Evolutionary conservation across 2,888 invertebrate genomes (phyloP), one percentile per base, ranked within the genome.

Genomic region (Linnaemya tessellans): DNA sequence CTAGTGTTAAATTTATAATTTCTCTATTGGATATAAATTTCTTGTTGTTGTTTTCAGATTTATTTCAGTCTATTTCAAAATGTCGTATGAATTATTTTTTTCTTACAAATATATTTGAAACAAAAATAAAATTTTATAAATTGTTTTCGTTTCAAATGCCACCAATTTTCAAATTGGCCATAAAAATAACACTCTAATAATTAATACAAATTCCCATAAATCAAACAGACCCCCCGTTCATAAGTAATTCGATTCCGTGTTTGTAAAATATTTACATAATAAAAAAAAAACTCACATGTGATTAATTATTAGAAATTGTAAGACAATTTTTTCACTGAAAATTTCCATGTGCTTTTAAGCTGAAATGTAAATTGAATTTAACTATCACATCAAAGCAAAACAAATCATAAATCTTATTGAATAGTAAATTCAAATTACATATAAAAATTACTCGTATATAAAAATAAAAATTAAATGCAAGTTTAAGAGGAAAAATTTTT

Each of bases 221-320:
- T 79, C 79, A 71, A 22, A 13, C 43, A 18, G 62, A 70, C 70
- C 30, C 41, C 70, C 62, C 60, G 18, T 1, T 49, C 49, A 20
- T 15, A 18, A 51, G 22, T 30, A 46, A 70, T 43, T 79, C 20
- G 41, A 54, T 54, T 62, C 43, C 62, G 20, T 71, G 43, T 51
- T 71, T 71, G 43, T 9, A 62, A 79, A 71, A 71, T 64, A 70
- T 51, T 60, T 60, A 56, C 22, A 49, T 67, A 46, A 51, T 18
- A 8, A 35, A 65, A 49, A 64, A 73, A 64, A 73, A 56, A 30
- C 30, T 38, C 22, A 11, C 43, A 46, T 46, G 71, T 80, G 73
- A 80, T 80, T 80, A 80, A 80, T 80, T 80, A 41, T 51, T 58
- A 41, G 25, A 65, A 67, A 38, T n/a, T n/a, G n/a, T 43, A 60